Percentiles rank a stretch among this genome's conserved stretches.
These are phyloP conservation scores for Syrrhaptes paradoxus DNA, from an alignment of 2,113 vertebrate genomes.

Conservation along the genomic window DNA sequence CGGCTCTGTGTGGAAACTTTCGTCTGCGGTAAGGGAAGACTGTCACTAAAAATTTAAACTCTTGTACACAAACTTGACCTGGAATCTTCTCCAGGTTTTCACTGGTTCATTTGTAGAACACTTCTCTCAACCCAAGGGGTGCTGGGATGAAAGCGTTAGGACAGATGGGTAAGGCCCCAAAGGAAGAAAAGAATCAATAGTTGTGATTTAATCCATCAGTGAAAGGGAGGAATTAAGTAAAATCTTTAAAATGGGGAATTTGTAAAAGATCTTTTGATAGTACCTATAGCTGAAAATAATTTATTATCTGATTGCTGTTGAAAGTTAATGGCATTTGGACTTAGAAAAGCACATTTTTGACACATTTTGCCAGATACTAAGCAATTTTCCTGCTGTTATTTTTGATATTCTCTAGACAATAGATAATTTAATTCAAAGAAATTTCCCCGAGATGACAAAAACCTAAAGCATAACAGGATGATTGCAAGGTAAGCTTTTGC, in stretches of 20 bases:
- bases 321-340: slow-evolving; percentile 27
- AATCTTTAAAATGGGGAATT: slow-evolving; percentile 79
- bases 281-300: slow-evolving; percentile 65
- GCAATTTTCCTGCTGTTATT: slow-evolving; percentile 51
- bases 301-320: slow-evolving; percentile 33
- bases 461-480: slow-evolving; percentile 38
- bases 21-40: slow-evolving; percentile 82
- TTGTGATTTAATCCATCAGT: slow-evolving; percentile 84
- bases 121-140: slow-evolving; percentile 81
- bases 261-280: slow-evolving; percentile 76
- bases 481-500: slow-evolving; percentile 35
- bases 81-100: slow-evolving; percentile 85
- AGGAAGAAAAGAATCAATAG: slow-evolving; percentile 83
- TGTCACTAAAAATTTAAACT: slow-evolving; percentile 96
- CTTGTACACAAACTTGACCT: slow-evolving; percentile 99
- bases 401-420: slow-evolving; percentile 53
- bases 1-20: slow-evolving; percentile 96
- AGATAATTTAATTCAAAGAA: slow-evolving; percentile 71
- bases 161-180: slow-evolving; percentile 83
- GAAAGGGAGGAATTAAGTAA: slow-evolving; percentile 83
- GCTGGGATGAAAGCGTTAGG: slow-evolving; percentile 79
- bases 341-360: slow-evolving; percentile 42
- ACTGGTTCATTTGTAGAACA: slow-evolving; percentile 85
- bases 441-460: slow-evolving; percentile 49
- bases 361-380: slow-evolving; percentile 9